A percentile compares a stretch with the other conserved stretches of the same genome.
phyloP scores from a whole-genome alignment of 2,113 vertebrate genomes.

The Platichthys flesus region DNA sequence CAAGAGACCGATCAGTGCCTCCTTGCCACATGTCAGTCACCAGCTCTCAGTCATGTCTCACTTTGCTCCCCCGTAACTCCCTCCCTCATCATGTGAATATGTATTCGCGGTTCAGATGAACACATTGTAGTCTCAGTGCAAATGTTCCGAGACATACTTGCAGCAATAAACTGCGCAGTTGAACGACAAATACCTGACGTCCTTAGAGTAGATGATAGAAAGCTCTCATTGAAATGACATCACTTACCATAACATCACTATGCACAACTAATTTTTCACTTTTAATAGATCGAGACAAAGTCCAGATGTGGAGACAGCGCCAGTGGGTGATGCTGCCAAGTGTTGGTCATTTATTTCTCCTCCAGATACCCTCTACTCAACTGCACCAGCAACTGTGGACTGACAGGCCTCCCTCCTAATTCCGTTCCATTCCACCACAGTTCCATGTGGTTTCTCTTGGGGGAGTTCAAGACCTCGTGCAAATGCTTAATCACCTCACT shows the following conservation, averaged over 20 bases:
- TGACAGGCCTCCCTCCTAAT: slow-evolving; percentile 35
- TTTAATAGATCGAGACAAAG: slow-evolving; percentile 56
- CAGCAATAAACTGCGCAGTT: background rate
- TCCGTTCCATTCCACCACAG: background rate
- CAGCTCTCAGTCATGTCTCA: slow-evolving; percentile 62
- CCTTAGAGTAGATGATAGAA: slow-evolving; percentile 36
- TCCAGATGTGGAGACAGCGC: slow-evolving; percentile 59
- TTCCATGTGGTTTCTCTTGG: slow-evolving; percentile 49
- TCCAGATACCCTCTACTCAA: slow-evolving; percentile 25
- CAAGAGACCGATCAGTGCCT: slow-evolving; percentile 71
- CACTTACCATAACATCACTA: slow-evolving; percentile 26
- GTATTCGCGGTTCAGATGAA: slow-evolving; percentile 37
- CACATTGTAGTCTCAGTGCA: slow-evolving; percentile 13
- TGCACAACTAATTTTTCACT: slow-evolving; percentile 35
- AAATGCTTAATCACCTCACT: slow-evolving; percentile 63
- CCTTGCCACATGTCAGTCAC: slow-evolving; percentile 76
- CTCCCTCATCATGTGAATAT: slow-evolving; percentile 40
- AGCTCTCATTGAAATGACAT: slow-evolving; percentile 30
- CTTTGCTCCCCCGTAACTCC: slow-evolving; percentile 12
- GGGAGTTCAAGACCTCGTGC: slow-evolving; percentile 43
- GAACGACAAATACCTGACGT: slow-evolving; percentile 40
- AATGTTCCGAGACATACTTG: slow-evolving; percentile 19
- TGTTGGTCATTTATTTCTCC: slow-evolving; percentile 47
- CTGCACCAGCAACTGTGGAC: slow-evolving; percentile 7
- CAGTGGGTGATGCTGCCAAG: slow-evolving; percentile 45